These are phyloP conservation scores for Oscheius sp. DNA, from an alignment of 2,888 invertebrate species.

Conservation along the genomic window DNA sequence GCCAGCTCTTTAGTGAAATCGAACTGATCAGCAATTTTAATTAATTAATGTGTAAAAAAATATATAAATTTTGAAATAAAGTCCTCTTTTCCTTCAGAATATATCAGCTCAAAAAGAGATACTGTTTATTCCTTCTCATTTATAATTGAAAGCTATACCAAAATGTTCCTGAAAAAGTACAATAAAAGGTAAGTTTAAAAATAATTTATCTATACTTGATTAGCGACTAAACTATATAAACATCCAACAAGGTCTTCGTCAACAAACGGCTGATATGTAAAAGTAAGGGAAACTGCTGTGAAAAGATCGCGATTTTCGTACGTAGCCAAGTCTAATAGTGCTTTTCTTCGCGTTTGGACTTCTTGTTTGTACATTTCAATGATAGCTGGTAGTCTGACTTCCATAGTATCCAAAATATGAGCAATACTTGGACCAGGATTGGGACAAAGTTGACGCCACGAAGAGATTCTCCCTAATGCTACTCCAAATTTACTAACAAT, in stretches of 20 bases:
- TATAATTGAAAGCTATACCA: no score
- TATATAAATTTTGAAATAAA: no score
- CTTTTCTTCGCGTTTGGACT: conserved; percentile 29
- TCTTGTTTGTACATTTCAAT: conserved; percentile 45
- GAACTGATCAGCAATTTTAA: no score
- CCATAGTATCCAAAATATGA: conserved; percentile 41
- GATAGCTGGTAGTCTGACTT: conserved; percentile 35
- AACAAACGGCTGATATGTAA: conserved; percentile 51
- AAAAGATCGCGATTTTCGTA: conserved; percentile 41
- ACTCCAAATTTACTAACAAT: conserved; percentile 45
- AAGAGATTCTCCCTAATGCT: conserved; percentile 36
- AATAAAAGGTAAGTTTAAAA: not conserved
- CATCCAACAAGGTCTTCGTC: conserved; percentile 41
- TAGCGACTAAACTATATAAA: conserved; percentile 46
- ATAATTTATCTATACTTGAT: conserved; percentile 32
- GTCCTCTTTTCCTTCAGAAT: no score
- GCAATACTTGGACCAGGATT: conserved; percentile 27
- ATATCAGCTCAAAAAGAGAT: no score
- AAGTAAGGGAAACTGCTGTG: conserved; percentile 39
- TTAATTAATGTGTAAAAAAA: no score
- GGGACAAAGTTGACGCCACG: conserved; percentile 43
- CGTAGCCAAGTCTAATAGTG: conserved; percentile 41
- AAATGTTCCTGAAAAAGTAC: no score
- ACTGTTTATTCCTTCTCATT: no score
- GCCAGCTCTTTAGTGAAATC: no score